Percentiles rank a stretch among this genome's conserved stretches.
Conservation (phyloP, 2,797 vertebrate species). For the Microctenopoma lineatum region DNA sequence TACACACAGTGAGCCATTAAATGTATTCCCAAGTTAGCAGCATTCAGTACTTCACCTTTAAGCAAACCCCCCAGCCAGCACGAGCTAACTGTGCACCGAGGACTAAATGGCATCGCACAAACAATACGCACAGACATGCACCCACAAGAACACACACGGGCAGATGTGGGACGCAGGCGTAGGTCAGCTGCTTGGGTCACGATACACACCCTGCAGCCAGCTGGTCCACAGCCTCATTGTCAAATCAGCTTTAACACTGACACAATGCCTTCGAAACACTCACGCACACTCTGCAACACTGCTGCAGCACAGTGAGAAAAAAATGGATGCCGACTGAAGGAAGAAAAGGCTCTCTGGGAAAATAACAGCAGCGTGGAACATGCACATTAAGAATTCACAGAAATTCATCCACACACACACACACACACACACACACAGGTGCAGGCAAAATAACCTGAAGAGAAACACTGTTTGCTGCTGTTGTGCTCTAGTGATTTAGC, state of each 20-base stretch:
- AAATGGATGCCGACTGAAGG: slow-evolving; percentile 21
- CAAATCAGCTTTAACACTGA: slow-evolving; percentile 68
- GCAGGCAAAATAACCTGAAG: slow-evolving; percentile 20
- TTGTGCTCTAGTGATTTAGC: slow-evolving; percentile 16
- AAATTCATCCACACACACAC: slow-evolving; percentile 12
- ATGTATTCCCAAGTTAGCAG: slow-evolving; percentile 60
- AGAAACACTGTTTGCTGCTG: slow-evolving; percentile 14
- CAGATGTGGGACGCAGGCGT: slow-evolving; percentile 56
- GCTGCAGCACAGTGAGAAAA: slow-evolving; percentile 22
- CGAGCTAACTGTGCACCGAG: slow-evolving; percentile 60
- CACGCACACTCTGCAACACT: slow-evolving; percentile 30
- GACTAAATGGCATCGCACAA: slow-evolving; percentile 64
- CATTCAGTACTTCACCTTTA: slow-evolving; percentile 60
- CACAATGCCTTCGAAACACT: slow-evolving; percentile 57
- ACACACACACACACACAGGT: slow-evolving; percentile 4
- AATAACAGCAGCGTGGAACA: slow-evolving; percentile 19
- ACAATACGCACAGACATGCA: slow-evolving; percentile 25
- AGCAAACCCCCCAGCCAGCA: slow-evolving; percentile 62
- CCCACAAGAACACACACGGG: slow-evolving; percentile 15
- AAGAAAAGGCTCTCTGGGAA: slow-evolving; percentile 26
- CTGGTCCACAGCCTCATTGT: slow-evolving; percentile 64
- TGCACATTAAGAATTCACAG: slow-evolving; percentile 18
- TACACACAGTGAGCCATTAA: slow-evolving; percentile 51
- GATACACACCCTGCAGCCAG: slow-evolving; percentile 68
- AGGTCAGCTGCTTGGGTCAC: slow-evolving; percentile 68